These are phyloP conservation scores for Boloria euphrosyne DNA, from an alignment of 2,888 invertebrate species.

Conservation along the genomic window DNA sequence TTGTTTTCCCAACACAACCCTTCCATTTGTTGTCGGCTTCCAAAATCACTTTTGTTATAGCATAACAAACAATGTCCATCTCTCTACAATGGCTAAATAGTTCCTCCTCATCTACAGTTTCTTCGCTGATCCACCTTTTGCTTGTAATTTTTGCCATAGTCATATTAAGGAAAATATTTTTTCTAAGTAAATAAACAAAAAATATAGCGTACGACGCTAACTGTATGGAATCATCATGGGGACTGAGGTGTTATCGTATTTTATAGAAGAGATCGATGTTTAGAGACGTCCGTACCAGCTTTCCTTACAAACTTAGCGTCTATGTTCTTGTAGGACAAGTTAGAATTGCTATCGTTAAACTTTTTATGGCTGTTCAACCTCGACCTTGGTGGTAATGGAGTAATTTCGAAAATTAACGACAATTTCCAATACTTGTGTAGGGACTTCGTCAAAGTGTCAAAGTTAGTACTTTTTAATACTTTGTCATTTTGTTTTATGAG, in stretches of 20 bases:
- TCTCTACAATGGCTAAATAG: constrained; percentile 77
- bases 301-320: constrained; percentile 47
- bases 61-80: constrained; percentile 75
- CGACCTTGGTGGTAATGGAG: constrained; percentile 53
- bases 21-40: constrained; percentile 78
- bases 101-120: constrained; percentile 74
- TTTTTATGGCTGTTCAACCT: constrained; percentile 61
- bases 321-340: constrained; percentile 66
- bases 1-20: constrained; percentile 54
- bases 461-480: background rate
- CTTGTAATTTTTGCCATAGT: constrained; percentile 57
- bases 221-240: constrained; percentile 60
- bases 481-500: no score
- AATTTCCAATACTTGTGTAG: constrained; percentile 11
- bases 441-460: background rate
- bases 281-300: constrained; percentile 70
- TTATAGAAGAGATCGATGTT: constrained; percentile 68
- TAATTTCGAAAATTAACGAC: constrained; percentile 33
- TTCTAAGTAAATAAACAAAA: constrained; percentile 8
- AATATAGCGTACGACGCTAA: constrained; percentile 47
- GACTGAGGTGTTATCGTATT: constrained; percentile 60
- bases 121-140: constrained; percentile 81
- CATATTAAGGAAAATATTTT: constrained; percentile 41
- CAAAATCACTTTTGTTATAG: constrained; percentile 70
- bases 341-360: constrained; percentile 62